A percentile compares a stretch with the other conserved stretches of the same genome.
Evolutionary conservation across 2,888 invertebrate genomes (phyloP).

Genomic region (Alitta virens): DNA sequence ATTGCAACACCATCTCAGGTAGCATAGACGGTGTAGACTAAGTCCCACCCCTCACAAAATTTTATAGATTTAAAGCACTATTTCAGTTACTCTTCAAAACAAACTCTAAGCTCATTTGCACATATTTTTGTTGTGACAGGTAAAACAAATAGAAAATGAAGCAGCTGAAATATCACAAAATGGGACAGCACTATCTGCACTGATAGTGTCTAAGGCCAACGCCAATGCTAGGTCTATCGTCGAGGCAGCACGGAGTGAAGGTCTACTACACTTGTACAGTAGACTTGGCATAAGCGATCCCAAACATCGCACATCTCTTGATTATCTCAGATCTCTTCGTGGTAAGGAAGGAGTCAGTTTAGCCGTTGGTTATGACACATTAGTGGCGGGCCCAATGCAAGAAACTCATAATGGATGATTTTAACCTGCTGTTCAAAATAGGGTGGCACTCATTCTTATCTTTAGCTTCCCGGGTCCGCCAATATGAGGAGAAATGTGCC

Average conservation of each 20-base stretch:
- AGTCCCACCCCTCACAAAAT: too few species aligned
- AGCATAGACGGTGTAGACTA: too few species aligned
- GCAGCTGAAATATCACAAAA: constrained; percentile 37
- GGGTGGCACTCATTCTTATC: too few species aligned
- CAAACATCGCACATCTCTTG: constrained; percentile 40
- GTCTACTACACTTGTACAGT: constrained; percentile 37
- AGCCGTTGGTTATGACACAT: constrained; percentile 44
- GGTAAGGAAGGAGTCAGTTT: constrained; percentile 38
- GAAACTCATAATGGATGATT: too few species aligned
- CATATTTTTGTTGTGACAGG: too few species aligned
- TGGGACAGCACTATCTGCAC: constrained; percentile 33
- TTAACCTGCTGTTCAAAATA: too few species aligned
- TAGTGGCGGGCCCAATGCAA: constrained; percentile 17
- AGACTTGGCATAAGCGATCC: constrained; percentile 34
- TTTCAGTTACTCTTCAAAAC: too few species aligned
- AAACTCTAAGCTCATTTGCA: too few species aligned
- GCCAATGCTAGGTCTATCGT: constrained; percentile 41
- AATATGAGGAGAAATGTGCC: too few species aligned
- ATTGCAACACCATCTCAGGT: too few species aligned
- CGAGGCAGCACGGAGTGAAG: constrained; percentile 38
- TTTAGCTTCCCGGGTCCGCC: too few species aligned
- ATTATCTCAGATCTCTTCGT: constrained; percentile 43
- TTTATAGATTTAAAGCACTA: too few species aligned
- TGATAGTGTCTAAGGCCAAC: constrained; percentile 29
- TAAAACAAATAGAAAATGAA: constrained; percentile 35